Base-by-base conservation (phyloP, 2,113 vertebrate species). In the Helogale parvula region DNA sequence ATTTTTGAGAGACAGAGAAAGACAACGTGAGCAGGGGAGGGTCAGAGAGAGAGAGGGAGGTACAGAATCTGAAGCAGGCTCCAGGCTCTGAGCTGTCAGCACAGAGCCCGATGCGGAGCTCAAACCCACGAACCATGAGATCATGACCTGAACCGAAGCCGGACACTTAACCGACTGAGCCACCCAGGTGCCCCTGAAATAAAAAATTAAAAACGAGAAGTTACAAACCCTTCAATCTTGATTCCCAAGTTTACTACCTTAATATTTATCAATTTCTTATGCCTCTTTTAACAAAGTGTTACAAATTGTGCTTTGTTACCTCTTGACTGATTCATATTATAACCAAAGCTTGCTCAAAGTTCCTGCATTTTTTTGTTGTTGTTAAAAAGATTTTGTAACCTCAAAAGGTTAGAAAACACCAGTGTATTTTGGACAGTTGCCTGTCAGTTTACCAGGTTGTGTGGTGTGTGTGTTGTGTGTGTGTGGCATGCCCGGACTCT, bases 341-440 rank as follows among this genome's bases (percentile, higher is more conserved):
- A 88, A 80, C 52, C 9, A n/a, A 74, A 35, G 21, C 27, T 94
- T 96, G 79, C 92, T 93, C 63, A 96, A 89, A 94, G 66, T 87
- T 82, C 19, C 33, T 68, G 54, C 21, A 23, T 72, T 93, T 65
- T 88, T 72, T 76, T 69, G 66, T 69, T 76, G 72, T 88, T 72
- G 31, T 88, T 96, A 96, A 91, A 57, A 83, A 57, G 29, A 50
- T 94, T 90, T 91, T 93, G 27, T 93, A 80, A 94, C 35, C 89
- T 92, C 82, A 89, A 47, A 90, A 93, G 19, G 27, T 69, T 95
- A 81, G 83, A 82, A 93, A 96, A 80, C 2, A 14, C 57, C 23
- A 93, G 0, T 97, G 63, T 27, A 3, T 65, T 45, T 79, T 93
- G 72, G 52, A 88, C 91, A 77, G 31, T 31, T 94, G 93, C 52